Evolutionary conservation across 37 sponge, comb jelly and placozoan genomes (phyloP), one percentile per base, ranked within the genome.

Genomic region (Lycopodina hypogea): DNA sequence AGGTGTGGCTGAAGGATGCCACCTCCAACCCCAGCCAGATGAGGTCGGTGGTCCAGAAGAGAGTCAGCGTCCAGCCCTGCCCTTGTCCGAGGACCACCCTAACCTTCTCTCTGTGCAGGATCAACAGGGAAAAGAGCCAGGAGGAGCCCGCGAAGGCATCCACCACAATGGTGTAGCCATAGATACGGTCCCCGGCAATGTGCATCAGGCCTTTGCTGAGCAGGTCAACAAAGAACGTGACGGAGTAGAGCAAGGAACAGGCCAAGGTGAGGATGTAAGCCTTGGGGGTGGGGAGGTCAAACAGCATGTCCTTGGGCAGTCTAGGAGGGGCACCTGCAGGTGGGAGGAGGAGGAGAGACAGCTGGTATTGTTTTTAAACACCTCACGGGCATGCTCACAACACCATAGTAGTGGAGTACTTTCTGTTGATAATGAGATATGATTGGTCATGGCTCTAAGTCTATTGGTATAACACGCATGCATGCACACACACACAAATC

Each of bases 151-250:
- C 86, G 7, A 88, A 63, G 9, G 52, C 67, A 33, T 81, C 78
- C 40, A 63, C 75, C 3, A 92, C 74, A 15, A 87, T 80, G 33
- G 75, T 70, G 57, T 76, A 84, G 51, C 93, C 93, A 59, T 84
- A 84, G 12, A 92, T 64, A 15, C 75, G 51, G 15, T 82, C 84
- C 0, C 88, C 85, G 15, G 42, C 36, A 22, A 77, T n/a, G 52
- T 80, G 67, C 7, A 83, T 56, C 17, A 76, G 42, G 7, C 76
- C 79, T 30, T 75, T 86, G 18, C 83, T 26, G 14, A 76, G 22
- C 0, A 91, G 50, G 41, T 87, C 88, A 24, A 53, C 77, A 3
- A 66, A 65, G 42, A 51, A 91, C 0, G 88, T 80, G 37, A 76
- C 3, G 1, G 81, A 36, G 32, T 74, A 50, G 19, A 82, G 42